These are phyloP conservation scores for Esox niger DNA, from an alignment of 2,113 vertebrate species.

Conservation along the genomic window DNA sequence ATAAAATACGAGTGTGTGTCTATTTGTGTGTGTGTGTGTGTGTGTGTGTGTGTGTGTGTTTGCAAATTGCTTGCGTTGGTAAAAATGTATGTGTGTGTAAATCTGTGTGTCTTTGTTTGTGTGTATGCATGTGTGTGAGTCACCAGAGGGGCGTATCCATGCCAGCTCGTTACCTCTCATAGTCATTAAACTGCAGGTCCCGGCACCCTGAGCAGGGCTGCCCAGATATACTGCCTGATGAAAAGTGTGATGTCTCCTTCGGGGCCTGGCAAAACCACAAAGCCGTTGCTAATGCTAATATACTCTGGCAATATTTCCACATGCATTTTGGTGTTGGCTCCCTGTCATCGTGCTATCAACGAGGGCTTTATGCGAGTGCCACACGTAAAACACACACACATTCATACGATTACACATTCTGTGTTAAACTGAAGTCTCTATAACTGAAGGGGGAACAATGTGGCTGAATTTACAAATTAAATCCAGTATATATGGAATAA, in stretches of 20 bases:
- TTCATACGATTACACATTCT: not conserved
- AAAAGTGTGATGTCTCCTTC: constrained; percentile 42
- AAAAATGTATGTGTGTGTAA: constrained; percentile 7
- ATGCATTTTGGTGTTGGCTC: constrained; percentile 38
- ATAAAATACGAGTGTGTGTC: constrained; percentile 14
- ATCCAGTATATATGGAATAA: too few species aligned
- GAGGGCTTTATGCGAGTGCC: constrained; percentile 31
- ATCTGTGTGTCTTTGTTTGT: constrained; percentile 16
- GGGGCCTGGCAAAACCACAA: constrained; percentile 50
- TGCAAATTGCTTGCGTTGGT: constrained; percentile 46
- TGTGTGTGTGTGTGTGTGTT: constrained; percentile 19
- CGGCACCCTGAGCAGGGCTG: constrained; percentile 23
- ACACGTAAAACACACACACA: not conserved
- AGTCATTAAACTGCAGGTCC: constrained; percentile 49
- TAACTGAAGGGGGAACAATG: not conserved
- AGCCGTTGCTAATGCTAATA: constrained; percentile 52
- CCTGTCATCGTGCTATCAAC: constrained; percentile 29
- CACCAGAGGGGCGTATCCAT: constrained; percentile 35
- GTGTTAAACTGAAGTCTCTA: not conserved
- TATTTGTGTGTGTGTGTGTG: constrained; percentile 4
- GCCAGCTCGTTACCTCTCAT: constrained; percentile 60
- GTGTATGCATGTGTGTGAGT: constrained; percentile 1
- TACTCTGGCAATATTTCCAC: constrained; percentile 41
- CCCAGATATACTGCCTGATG: constrained; percentile 22
- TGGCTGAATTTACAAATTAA: not conserved